Evolutionary conservation across 2,888 invertebrate genomes (phyloP).

Genomic region (Baronia brevicornis): DNA sequence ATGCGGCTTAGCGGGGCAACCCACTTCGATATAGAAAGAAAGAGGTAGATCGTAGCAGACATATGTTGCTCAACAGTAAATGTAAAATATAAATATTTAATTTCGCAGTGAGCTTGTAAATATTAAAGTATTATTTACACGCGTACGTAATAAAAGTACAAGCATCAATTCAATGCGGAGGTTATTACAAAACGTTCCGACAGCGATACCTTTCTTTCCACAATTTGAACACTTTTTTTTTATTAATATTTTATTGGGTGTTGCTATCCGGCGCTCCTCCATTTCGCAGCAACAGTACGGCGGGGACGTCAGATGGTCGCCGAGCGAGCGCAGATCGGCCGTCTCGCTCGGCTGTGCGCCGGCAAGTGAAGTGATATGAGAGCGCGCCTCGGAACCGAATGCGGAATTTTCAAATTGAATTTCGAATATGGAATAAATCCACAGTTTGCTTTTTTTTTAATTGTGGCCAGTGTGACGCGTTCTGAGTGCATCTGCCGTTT

Average conservation of each 20-base stretch:
- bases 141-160: too few relatives aligned
- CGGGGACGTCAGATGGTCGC: conserved; percentile 53
- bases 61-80: too few relatives aligned
- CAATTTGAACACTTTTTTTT: conserved; percentile 2
- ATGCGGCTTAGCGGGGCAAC: too few relatives aligned
- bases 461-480: conserved; percentile 8
- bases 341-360: conserved; percentile 35
- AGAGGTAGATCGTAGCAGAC: too few relatives aligned
- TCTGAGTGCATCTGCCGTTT: conserved; percentile 7
- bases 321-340: conserved; percentile 45
- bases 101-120: too few relatives aligned
- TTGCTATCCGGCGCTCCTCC: conserved; percentile 8
- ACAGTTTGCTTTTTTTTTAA: conserved; percentile 9
- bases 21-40: too few relatives aligned
- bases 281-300: conserved; percentile 26
- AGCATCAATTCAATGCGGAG: too few relatives aligned
- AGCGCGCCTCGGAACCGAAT: conserved; percentile 19
- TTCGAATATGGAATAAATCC: conserved; percentile 15
- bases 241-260: conserved; percentile 6
- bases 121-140: too few relatives aligned
- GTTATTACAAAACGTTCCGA: background rate
- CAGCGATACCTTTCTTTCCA: background rate
- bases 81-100: too few relatives aligned
- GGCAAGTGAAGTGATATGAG: conserved; percentile 18
- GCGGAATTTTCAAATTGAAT: conserved; percentile 10